phyloP scores from a whole-genome alignment of 1,140 invertebrate species.

The Antheraea pernyi region DNA sequence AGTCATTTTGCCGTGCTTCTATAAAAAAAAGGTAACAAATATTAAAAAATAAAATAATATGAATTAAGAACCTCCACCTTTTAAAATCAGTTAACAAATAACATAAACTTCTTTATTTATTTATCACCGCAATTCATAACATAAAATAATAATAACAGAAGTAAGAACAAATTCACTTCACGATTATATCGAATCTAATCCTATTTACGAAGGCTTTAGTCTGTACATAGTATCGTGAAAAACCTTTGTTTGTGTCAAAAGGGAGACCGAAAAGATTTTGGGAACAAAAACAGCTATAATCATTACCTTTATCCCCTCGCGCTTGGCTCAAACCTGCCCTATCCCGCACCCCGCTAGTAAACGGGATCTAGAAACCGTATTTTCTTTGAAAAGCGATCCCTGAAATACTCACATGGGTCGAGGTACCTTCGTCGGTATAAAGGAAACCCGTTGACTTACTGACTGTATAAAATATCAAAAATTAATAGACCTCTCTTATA shows the following conservation, averaged over 20 bases:
- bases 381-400: conserved; percentile 46
- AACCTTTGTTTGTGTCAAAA: conserved; percentile 7
- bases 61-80: too few species aligned
- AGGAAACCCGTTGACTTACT: conserved; percentile 20
- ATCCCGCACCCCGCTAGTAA: conserved; percentile 24
- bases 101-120: neutral
- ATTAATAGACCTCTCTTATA: neutral
- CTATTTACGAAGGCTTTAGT: neutral
- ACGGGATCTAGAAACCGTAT: conserved; percentile 36
- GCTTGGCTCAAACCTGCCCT: conserved; percentile 18
- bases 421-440: conserved; percentile 26
- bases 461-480: neutral
- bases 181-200: neutral
- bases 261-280: conserved; percentile 13
- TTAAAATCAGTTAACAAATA: neutral
- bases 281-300: conserved; percentile 26
- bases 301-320: conserved; percentile 25
- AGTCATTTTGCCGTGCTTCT: too few species aligned
- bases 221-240: neutral
- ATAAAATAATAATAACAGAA: neutral
- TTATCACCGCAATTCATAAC: neutral
- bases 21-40: too few species aligned
- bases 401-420: conserved; percentile 30
- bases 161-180: neutral
- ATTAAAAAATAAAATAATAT: too few species aligned